A percentile compares a stretch with the other conserved stretches of the same genome.
These are phyloP conservation scores for Paracyprichromis sp. DNA, from an alignment of 2,113 vertebrate species.

Conservation along the genomic window DNA sequence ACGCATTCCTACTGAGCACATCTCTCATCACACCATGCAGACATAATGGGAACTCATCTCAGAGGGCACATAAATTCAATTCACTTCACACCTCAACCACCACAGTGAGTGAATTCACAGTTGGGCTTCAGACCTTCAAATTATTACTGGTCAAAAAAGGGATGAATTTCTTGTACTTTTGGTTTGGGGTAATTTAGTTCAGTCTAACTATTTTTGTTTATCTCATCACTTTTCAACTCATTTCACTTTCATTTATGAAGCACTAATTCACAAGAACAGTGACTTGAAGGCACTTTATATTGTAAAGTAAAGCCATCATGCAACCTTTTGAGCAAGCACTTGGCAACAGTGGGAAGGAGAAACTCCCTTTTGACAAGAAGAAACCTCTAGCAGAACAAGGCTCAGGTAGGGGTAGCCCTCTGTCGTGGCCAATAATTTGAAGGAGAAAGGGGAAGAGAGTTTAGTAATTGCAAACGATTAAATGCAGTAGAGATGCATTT, in stretches of 20 bases:
- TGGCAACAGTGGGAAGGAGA: background rate
- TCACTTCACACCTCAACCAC: background rate
- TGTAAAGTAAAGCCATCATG: background rate
- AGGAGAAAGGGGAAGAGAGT: background rate
- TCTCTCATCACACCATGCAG: background rate
- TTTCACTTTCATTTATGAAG: background rate
- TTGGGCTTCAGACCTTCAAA: background rate
- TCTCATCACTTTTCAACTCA: background rate
- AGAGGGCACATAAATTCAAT: background rate
- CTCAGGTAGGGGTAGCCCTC: background rate
- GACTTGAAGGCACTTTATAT: background rate
- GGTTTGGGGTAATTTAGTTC: background rate
- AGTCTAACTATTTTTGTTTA: background rate
- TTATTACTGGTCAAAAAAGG: background rate
- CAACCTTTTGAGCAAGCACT: background rate
- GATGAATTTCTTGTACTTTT: background rate
- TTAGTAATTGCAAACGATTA: background rate
- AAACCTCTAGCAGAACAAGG: background rate
- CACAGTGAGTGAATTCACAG: background rate
- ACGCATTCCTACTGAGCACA: background rate
- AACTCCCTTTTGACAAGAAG: background rate
- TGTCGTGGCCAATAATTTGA: background rate
- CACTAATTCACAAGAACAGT: background rate
- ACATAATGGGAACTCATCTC: background rate
- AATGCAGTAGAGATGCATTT: background rate